Conservation (phyloP, 2,888 invertebrate species). For the Drosophila pseudotakahashii region DNA sequence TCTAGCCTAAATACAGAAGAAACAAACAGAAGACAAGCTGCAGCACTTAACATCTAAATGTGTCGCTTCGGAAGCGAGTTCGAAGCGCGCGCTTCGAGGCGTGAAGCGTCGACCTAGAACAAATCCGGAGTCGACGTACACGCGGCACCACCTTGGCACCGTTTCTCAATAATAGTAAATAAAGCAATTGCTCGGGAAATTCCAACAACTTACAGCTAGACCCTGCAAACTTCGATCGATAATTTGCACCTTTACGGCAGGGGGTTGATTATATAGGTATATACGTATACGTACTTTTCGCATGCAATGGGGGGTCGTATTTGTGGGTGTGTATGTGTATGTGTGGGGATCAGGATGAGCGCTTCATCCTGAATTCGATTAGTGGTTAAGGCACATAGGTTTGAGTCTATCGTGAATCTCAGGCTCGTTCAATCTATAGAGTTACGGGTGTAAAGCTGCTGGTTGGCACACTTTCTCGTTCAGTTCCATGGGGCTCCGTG, state of each 20-base stretch:
- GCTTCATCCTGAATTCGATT: slow-evolving; percentile 70
- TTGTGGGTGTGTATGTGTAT: slow-evolving; percentile 36
- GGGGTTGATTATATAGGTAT: slow-evolving; percentile 34
- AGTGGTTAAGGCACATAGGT: slow-evolving; percentile 72
- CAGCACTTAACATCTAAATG: slow-evolving; percentile 64
- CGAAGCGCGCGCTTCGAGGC: slow-evolving; percentile 60
- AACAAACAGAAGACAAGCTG: slow-evolving; percentile 64
- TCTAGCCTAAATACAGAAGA: slow-evolving; percentile 51
- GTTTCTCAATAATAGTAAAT: slow-evolving; percentile 50
- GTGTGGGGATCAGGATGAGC: slow-evolving; percentile 52
- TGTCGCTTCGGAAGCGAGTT: slow-evolving; percentile 43
- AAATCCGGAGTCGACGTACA: slow-evolving; percentile 42
- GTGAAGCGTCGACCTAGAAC: slow-evolving; percentile 54
- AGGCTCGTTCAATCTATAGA: slow-evolving; percentile 55
- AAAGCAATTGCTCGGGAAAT: slow-evolving; percentile 55
- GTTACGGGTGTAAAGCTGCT: slow-evolving; percentile 34
- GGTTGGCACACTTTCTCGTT: slow-evolving; percentile 45
- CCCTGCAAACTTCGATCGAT: slow-evolving; percentile 58
- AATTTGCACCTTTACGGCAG: slow-evolving; percentile 47
- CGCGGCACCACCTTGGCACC: slow-evolving; percentile 77
- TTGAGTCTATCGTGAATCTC: slow-evolving; percentile 71
- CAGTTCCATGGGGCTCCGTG: slow-evolving; percentile 10
- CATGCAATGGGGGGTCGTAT: slow-evolving; percentile 68
- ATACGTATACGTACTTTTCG: slow-evolving; percentile 55
- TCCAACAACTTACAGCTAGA: slow-evolving; percentile 69